A percentile compares a stretch with the other conserved stretches of the same genome.
phyloP scores from a whole-genome alignment of 2,797 vertebrate species.

The Menidia menidia region DNA sequence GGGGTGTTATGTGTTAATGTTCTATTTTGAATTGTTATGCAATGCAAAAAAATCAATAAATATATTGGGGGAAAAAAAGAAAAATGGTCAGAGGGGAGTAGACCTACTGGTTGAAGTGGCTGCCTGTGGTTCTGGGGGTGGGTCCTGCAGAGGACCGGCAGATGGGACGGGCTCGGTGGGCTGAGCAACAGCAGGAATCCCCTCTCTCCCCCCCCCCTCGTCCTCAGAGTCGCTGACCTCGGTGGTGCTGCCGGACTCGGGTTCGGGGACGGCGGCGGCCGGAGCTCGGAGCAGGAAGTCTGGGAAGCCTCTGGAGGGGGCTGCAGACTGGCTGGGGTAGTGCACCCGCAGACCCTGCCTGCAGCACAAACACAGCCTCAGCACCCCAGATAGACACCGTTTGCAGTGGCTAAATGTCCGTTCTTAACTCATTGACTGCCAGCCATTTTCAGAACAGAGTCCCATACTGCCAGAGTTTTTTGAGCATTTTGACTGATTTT shows the following conservation, averaged over 20 bases:
- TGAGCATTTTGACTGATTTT: too few species aligned
- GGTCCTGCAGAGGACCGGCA: conserved; percentile 12
- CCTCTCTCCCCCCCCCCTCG: conserved; percentile 59
- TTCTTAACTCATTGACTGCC: too few species aligned
- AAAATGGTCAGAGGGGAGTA: background rate
- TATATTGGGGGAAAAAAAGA: too few species aligned
- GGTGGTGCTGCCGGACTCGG: conserved; percentile 75
- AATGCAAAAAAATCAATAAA: too few species aligned
- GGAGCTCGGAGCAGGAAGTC: conserved; percentile 77
- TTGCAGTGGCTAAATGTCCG: too few species aligned
- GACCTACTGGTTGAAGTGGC: conserved; percentile 40
- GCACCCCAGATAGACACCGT: background rate
- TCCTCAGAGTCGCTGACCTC: conserved; percentile 82
- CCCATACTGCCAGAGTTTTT: too few species aligned
- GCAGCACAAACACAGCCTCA: conserved; percentile 11
- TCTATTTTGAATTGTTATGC: too few species aligned
- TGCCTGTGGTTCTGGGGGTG: conserved; percentile 31
- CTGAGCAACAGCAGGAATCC: background rate
- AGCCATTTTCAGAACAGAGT: too few species aligned
- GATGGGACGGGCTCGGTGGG: background rate
- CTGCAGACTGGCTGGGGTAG: conserved; percentile 85
- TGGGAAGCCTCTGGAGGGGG: conserved; percentile 76
- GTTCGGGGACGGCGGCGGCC: conserved; percentile 68
- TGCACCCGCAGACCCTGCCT: conserved; percentile 80
- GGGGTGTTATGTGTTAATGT: too few species aligned